Conservation (phyloP, 2,888 invertebrate genomes). For the Xylota segnis region DNA sequence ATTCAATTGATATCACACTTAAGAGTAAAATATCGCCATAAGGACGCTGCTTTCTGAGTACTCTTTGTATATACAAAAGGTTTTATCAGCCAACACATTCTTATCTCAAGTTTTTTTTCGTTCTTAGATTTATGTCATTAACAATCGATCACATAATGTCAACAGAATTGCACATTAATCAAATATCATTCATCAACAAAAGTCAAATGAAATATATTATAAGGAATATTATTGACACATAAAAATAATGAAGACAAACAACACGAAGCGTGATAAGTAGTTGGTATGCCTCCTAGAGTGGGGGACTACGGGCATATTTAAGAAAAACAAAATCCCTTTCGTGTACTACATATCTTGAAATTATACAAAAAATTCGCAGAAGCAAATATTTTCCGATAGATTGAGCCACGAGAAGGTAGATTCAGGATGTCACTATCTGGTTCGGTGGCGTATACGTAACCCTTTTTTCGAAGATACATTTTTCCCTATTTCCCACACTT, state of each 20-base stretch:
- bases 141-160: conserved; percentile 54
- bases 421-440: too few species aligned
- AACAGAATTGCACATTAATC: conserved; percentile 49
- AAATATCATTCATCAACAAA: conserved; percentile 38
- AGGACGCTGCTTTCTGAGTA: neutral
- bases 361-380: too few species aligned
- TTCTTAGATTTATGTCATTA: conserved; percentile 35
- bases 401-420: too few species aligned
- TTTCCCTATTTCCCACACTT: too few species aligned
- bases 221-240: neutral
- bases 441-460: too few species aligned
- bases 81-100: conserved; percentile 9
- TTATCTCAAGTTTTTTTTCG: conserved; percentile 9
- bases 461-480: too few species aligned
- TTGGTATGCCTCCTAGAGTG: too few species aligned
- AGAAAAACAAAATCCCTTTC: too few species aligned
- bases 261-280: too few species aligned
- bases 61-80: neutral
- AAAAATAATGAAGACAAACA: neutral
- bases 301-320: too few species aligned
- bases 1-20: neutral
- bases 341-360: too few species aligned
- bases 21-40: neutral
- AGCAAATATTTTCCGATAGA: too few species aligned
- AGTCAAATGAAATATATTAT: neutral